Percentiles rank a stretch among this genome's conserved stretches.
Conservation (phyloP, 2,113 vertebrate species). For the Pelusios castaneus region DNA sequence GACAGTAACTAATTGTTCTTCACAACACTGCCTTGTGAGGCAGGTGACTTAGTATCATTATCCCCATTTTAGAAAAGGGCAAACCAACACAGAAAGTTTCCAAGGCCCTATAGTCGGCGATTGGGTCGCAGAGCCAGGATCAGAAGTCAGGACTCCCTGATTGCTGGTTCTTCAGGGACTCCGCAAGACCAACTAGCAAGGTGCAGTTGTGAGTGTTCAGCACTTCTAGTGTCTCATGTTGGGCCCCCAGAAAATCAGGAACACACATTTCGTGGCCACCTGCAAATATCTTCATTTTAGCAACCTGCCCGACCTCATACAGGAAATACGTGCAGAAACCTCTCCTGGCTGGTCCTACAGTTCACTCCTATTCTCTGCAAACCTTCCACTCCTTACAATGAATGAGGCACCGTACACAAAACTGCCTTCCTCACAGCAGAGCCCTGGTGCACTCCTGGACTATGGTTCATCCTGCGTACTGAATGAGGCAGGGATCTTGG, state of each 20-base stretch:
- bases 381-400: fast-evolving
- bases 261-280: too few relatives aligned
- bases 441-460: fast-evolving
- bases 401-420: fast-evolving
- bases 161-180: background rate
- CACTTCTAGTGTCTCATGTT: background rate
- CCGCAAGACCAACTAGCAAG: background rate
- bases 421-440: background rate
- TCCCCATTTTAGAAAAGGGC: background rate
- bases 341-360: background rate
- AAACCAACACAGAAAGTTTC: background rate
- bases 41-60: background rate
- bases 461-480: fast-evolving
- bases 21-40: background rate
- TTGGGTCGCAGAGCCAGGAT: background rate
- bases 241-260: background rate
- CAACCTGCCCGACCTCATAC: too few relatives aligned
- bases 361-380: background rate
- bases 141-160: background rate
- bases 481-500: too few relatives aligned
- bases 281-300: too few relatives aligned
- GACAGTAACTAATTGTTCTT: too few relatives aligned
- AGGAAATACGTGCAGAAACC: background rate
- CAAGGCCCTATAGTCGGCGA: background rate
- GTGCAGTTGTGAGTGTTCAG: background rate